phyloP scores from a whole-genome alignment of 2,797 vertebrate genomes.

The Enteromius paludinosus region DNA sequence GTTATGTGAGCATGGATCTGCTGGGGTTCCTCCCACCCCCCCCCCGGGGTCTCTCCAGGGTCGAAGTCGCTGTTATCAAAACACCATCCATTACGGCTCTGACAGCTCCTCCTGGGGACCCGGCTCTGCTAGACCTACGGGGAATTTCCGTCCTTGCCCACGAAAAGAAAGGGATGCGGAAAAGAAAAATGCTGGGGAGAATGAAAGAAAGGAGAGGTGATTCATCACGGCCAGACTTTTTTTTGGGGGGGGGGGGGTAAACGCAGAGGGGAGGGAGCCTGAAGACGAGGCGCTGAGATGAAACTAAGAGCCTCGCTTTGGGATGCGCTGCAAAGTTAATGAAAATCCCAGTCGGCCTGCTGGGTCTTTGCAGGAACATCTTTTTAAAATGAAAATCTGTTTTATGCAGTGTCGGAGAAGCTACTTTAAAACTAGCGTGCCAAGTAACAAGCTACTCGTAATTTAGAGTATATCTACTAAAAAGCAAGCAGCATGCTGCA shows the following conservation, averaged over 20 bases:
- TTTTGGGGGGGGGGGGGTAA: conserved; percentile 36
- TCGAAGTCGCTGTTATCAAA: conserved; percentile 78
- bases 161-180: conserved; percentile 41
- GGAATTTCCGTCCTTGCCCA: conserved; percentile 79
- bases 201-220: conserved; percentile 64
- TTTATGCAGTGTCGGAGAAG: conserved; percentile 30
- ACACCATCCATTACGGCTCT: conserved; percentile 86
- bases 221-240: conserved; percentile 54
- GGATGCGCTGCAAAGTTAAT: conserved; percentile 27
- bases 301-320: conserved; percentile 34
- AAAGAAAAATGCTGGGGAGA: conserved; percentile 49
- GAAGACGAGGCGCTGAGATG: conserved; percentile 46
- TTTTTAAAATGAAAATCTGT: conserved; percentile 22
- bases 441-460: background rate
- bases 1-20: conserved; percentile 65
- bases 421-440: conserved; percentile 15
- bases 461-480: background rate
- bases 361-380: background rate
- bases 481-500: background rate
- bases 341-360: conserved; percentile 33
- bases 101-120: conserved; percentile 79
- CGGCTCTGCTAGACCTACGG: conserved; percentile 67
- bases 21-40: conserved; percentile 37
- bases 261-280: conserved; percentile 45
- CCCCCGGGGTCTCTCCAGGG: conserved; percentile 49